These are phyloP conservation scores for Varanus salvator DNA, from an alignment of 2,113 vertebrate genomes.

Conservation along the genomic window DNA sequence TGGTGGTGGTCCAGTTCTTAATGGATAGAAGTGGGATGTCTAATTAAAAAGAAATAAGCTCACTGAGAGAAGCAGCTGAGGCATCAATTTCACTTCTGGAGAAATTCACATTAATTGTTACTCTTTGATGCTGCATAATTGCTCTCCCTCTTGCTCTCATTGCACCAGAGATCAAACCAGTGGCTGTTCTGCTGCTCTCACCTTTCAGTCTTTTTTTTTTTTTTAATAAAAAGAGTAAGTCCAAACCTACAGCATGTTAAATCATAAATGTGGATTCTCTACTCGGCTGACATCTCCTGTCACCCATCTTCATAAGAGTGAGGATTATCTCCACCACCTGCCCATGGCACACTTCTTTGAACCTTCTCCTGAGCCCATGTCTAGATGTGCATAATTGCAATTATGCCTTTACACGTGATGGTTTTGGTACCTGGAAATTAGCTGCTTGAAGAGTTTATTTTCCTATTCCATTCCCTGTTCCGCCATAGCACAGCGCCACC, in stretches of 20 bases:
- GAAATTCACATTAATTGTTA: conserved; percentile 66
- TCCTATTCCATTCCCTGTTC: too few relatives aligned
- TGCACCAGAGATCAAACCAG: background rate
- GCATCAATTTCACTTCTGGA: conserved; percentile 67
- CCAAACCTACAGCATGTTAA: background rate
- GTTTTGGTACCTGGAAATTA: conserved; percentile 20
- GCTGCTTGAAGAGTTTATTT: too few relatives aligned
- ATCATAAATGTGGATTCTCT: background rate
- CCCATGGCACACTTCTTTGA: background rate
- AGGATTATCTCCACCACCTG: background rate
- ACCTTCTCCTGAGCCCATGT: background rate
- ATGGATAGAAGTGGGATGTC: conserved; percentile 51
- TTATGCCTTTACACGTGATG: background rate
- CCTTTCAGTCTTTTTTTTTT: background rate
- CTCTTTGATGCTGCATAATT: conserved; percentile 74
- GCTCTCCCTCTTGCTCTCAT: conserved; percentile 21
- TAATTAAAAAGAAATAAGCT: conserved; percentile 67
- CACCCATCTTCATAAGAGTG: background rate
- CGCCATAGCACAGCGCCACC: too few relatives aligned
- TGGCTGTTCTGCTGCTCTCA: background rate
- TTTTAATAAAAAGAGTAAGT: background rate
- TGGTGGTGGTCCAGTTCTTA: conserved; percentile 67
- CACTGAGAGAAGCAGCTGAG: conserved; percentile 56
- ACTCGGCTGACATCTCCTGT: background rate
- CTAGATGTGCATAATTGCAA: background rate